Evolutionary conservation across 2,113 vertebrate species (phyloP), one percentile per base, ranked within the genome.

Genomic region (Aegithalos caudatus): DNA sequence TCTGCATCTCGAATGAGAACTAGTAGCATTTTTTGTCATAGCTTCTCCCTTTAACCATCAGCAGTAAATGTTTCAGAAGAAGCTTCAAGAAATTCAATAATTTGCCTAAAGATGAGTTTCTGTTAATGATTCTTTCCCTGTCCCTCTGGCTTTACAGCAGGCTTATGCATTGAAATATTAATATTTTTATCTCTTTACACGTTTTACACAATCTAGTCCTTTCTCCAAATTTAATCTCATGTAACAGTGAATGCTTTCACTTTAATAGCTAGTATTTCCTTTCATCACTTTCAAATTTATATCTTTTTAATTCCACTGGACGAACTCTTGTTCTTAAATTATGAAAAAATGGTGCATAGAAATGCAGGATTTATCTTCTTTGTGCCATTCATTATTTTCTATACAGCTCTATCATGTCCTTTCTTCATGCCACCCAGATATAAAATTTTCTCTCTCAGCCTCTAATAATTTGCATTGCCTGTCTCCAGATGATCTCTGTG

Each of bases 341-440:
- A 85, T 28, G 12, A 64, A 70, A 54, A 66, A 89, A 71, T n/a
- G 25, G 11, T 31, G 5, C n/a, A 53, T 76, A 80, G 53, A 91
- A 94, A 83, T 58, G 23, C 25, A 88, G 37, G 31, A 78, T 86
- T 95, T 82, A 74, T 93, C 74, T 86, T 92, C 60, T 81, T 88
- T 62, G 16, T 78, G 18, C 18, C 47, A 81, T 76, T 95, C 31
- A 45, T 74, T 93, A 73, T 51, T 86, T 87, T 94, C 61, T 20
- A 11, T 79, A 73, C 90, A 88, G 35, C 31, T 90, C 38, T 86
- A 38, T 83, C 67, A 42, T 57, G 35, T 74, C 22, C 20, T 88
- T 69, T 81, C 31, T 92, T 83, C 56, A 44, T 62, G 47, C 35
- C 66, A 50, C 40, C 40, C 40, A 82, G 51, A 84, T 18, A 80